Base-by-base conservation (phyloP, 2,113 vertebrate genomes). In the Saiga tatarica region DNA sequence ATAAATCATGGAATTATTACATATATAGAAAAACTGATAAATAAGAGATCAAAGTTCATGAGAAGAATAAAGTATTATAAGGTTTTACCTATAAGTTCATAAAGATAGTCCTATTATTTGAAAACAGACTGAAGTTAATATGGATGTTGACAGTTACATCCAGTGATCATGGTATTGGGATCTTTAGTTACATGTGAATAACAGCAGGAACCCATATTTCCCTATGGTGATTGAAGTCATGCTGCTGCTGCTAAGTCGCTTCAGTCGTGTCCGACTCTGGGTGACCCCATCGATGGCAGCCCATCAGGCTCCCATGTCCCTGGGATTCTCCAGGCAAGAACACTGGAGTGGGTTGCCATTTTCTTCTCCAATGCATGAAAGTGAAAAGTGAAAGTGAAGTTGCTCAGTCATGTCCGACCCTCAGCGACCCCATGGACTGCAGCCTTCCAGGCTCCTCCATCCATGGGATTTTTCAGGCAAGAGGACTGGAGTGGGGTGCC, bases 221-320 rank as follows among this genome's bases (percentile, higher is more conserved):
- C 59, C 26, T 94, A 33, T 2, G 60, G 12, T 2, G 8, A 52
- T 9, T 76, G 36, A 91, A 16, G 17, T 81, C 67, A 88, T 28
- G 60, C 28, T 62, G 60, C 60, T 62, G 28, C 13, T 62, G 60
- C 28, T 62, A 62, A 62, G 60, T 62, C 60, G 0, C 1, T 62
- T 62, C 28, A 30, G 28, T 30, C 2, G 0, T 62, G 60, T 30
- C 60, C 2, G 0, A 62, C 60, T 62, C 60, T 30, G 60, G 7
- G 28, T 0, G 2, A 30, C 13, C 28, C 6, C 2, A 62, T 15
- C 0, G 2, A 62, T 0, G 2, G 60, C 60, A 62, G 60, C 60
- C 60, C 60, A 30, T 28, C 60, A 30, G 60, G 60, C 13, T 62
- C 6, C 60, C 60, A 1, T 0, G 0, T 30, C 28, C 28, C 59